Conservation (phyloP, 2,888 invertebrate species). For the Proisotoma minuta region DNA sequence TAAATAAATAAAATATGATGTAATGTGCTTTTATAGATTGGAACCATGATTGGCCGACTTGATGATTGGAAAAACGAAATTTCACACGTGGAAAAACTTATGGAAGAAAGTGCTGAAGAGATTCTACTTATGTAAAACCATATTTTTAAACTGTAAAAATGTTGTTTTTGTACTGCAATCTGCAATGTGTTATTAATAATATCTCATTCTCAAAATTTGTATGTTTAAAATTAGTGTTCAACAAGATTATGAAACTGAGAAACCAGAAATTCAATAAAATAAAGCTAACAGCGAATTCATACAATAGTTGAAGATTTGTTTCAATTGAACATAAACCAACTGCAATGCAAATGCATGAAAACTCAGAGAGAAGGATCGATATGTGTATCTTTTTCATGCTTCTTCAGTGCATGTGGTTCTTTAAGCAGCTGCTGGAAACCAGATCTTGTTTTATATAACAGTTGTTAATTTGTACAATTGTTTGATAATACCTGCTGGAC, state of each 20-base stretch:
- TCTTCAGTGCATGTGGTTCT: background rate
- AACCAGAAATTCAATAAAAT: too few relatives aligned
- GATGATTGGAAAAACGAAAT: slow-evolving; percentile 72
- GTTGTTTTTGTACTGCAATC: background rate
- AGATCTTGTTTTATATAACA: background rate
- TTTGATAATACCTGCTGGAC: too few relatives aligned
- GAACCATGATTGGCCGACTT: slow-evolving; percentile 62
- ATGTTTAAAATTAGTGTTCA: too few relatives aligned
- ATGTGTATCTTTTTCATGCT: too few relatives aligned
- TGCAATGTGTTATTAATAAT: background rate
- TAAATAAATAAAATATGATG: slow-evolving; percentile 1
- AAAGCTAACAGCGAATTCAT: too few relatives aligned
- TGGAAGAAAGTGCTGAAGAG: slow-evolving; percentile 71
- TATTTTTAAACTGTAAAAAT: background rate
- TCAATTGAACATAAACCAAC: too few relatives aligned
- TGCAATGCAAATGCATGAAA: too few relatives aligned
- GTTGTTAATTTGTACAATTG: too few relatives aligned
- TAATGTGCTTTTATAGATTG: slow-evolving; percentile 58
- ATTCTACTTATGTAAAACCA: slow-evolving; percentile 63
- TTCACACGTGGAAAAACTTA: slow-evolving; percentile 64
- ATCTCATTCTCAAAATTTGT: too few relatives aligned
- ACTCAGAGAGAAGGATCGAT: too few relatives aligned
- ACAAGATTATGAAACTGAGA: too few relatives aligned
- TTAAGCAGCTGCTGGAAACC: background rate
- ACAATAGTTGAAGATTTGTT: too few relatives aligned